Percentiles rank a stretch among this genome's conserved stretches.
Conservation (phyloP, 2,888 invertebrate species). For the Platycheirus albimanus region DNA sequence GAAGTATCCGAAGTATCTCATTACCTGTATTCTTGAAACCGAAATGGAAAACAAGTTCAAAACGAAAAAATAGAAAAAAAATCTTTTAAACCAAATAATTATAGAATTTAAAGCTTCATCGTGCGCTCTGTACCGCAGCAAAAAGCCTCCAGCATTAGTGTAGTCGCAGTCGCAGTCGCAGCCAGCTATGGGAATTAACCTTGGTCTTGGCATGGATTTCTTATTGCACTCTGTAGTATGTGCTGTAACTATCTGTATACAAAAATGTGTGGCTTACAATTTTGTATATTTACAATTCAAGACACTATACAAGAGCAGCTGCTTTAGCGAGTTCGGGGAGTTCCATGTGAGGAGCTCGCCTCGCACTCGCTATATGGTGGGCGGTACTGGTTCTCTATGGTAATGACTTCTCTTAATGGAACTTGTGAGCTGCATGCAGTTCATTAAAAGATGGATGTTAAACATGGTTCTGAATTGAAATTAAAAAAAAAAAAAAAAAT, state of each 20-base stretch:
- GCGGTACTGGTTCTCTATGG: constrained; percentile 68
- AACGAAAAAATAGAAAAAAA: constrained; percentile 50
- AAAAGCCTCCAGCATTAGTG: constrained; percentile 34
- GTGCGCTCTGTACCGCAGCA: constrained; percentile 45
- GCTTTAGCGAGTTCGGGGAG: not conserved
- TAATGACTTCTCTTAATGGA: constrained; percentile 72
- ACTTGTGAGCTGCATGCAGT: constrained; percentile 52
- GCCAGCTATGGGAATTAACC: constrained; percentile 67
- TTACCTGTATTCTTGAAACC: constrained; percentile 61
- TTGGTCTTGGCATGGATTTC: constrained; percentile 75
- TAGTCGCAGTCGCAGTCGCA: constrained; percentile 21
- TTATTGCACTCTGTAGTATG: constrained; percentile 37
- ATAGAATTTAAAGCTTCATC: constrained; percentile 61
- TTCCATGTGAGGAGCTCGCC: constrained; percentile 20
- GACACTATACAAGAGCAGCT: constrained; percentile 4
- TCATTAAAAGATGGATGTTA: constrained; percentile 70
- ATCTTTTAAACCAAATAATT: constrained; percentile 34
- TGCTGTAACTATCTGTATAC: constrained; percentile 47
- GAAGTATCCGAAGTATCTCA: constrained; percentile 28
- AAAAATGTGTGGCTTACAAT: constrained; percentile 53
- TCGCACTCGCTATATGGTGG: no score
- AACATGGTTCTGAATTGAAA: constrained; percentile 53
- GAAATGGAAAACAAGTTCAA: constrained; percentile 65
- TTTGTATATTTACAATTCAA: constrained; percentile 59
- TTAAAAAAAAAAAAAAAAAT: constrained; percentile 17